A percentile compares a stretch with the other conserved stretches of the same genome.
Conservation (phyloP, 2,113 vertebrate species). For the Hippoglossus stenolepis region DNA sequence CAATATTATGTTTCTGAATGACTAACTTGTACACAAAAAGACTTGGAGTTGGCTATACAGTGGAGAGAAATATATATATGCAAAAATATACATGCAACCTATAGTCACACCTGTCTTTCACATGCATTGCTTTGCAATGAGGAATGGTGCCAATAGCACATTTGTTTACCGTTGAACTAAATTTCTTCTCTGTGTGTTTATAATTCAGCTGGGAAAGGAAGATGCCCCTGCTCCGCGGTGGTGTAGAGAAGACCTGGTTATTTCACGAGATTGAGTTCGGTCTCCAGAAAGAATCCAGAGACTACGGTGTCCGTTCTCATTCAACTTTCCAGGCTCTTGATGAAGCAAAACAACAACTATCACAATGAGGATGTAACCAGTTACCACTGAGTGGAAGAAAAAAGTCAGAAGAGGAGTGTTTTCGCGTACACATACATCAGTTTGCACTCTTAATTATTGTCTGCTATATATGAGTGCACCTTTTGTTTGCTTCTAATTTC, state of each 20-base stretch:
- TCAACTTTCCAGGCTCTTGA: slow-evolving; percentile 68
- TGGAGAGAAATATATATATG: too few species aligned
- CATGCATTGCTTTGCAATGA: too few species aligned
- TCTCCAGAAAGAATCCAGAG: slow-evolving; percentile 77
- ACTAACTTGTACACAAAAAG: slow-evolving; percentile 31
- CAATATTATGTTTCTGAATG: slow-evolving; percentile 29
- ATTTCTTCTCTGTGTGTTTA: not conserved
- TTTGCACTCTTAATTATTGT: too few species aligned
- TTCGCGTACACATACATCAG: too few species aligned
- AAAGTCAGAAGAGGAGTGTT: not conserved
- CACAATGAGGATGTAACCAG: slow-evolving; percentile 24
- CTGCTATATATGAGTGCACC: too few species aligned
- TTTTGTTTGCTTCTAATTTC: too few species aligned
- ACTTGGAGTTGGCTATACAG: too few species aligned
- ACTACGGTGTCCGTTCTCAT: slow-evolving; percentile 82
- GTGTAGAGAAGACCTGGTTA: slow-evolving; percentile 90
- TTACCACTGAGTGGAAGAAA: not conserved
- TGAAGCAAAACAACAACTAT: slow-evolving; percentile 55
- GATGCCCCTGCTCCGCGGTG: slow-evolving; percentile 83
- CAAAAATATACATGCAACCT: too few species aligned
- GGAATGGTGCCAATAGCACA: too few species aligned
- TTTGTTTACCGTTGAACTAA: too few species aligned
- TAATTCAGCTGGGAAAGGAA: slow-evolving; percentile 88
- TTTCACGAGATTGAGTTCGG: slow-evolving; percentile 92
- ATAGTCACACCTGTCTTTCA: too few species aligned